phyloP scores from a whole-genome alignment of 2,113 vertebrate genomes.

The Peromyscus maniculatus region DNA sequence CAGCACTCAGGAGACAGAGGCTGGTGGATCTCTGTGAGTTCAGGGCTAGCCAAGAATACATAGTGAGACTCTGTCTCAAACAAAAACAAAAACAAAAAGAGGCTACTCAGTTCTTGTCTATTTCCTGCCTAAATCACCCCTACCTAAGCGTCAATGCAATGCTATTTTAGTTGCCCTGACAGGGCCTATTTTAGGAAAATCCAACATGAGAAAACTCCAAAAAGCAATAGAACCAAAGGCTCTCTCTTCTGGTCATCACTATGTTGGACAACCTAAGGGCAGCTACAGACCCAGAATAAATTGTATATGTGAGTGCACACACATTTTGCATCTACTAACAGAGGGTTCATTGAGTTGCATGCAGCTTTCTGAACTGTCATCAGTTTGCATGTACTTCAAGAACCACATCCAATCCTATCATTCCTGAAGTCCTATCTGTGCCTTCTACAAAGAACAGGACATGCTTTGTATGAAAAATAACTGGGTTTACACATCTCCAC shows the following conservation, averaged over 20 bases:
- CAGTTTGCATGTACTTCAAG: constrained; percentile 7
- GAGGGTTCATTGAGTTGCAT: neutral
- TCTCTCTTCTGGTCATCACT: neutral
- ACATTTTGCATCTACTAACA: neutral
- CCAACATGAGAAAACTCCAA: constrained; percentile 20
- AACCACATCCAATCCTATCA: neutral
- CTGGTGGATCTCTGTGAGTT: neutral
- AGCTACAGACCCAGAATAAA: neutral
- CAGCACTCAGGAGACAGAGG: neutral
- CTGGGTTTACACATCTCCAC: neutral
- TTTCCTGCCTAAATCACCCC: neutral
- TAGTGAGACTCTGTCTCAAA: neutral
- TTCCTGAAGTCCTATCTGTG: neutral
- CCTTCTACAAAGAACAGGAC: neutral
- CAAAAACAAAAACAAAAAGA: neutral
- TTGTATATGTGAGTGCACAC: no score
- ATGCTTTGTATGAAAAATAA: neutral
- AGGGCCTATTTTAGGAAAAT: constrained; percentile 43
- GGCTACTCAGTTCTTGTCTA: constrained; percentile 4
- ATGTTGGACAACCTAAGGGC: neutral
- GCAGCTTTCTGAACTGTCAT: neutral
- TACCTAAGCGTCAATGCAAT: neutral
- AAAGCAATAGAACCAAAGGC: constrained; percentile 4
- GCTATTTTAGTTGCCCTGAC: neutral
- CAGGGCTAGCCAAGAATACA: neutral